A percentile compares a stretch with the other conserved stretches of the same genome.
phyloP scores from a whole-genome alignment of 2,888 invertebrate genomes.

The Lottia scabra region DNA sequence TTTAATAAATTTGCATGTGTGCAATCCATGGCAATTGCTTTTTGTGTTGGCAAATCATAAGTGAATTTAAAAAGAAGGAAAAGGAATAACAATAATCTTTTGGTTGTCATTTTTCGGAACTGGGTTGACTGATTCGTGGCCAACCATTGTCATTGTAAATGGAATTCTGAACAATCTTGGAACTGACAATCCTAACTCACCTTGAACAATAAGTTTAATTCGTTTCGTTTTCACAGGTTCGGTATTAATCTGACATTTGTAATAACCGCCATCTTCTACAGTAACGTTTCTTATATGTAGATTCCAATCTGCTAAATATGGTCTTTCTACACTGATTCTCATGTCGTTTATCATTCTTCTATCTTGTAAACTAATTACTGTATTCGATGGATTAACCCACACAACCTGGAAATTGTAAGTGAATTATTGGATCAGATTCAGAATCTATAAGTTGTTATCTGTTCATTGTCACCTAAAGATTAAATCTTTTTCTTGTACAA shows the following conservation, averaged over 20 bases:
- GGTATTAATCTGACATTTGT: conserved; percentile 64
- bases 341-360: conserved; percentile 59
- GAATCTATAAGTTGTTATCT: no score
- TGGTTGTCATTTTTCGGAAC: no score
- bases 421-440: neutral
- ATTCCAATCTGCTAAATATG: conserved; percentile 60
- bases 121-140: no score
- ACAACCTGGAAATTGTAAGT: conserved; percentile 48
- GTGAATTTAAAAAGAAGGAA: no score
- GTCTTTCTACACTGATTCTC: conserved; percentile 58
- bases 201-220: conserved; percentile 58
- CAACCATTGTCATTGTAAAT: no score
- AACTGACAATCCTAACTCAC: conserved; percentile 36
- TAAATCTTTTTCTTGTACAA: no score
- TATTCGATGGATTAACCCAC: conserved; percentile 57
- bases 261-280: conserved; percentile 55
- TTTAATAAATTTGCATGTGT: no score
- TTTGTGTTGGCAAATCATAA: no score
- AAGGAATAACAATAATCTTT: no score
- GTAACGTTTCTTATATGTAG: conserved; percentile 56
- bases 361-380: conserved; percentile 54
- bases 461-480: no score
- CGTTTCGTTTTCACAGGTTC: conserved; percentile 55
- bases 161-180: no score
- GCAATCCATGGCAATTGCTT: no score